Percentiles rank a stretch among this genome's conserved stretches.
Conservation (phyloP, 2,797 vertebrate genomes). For the Pteronotus mesoamericanus region DNA sequence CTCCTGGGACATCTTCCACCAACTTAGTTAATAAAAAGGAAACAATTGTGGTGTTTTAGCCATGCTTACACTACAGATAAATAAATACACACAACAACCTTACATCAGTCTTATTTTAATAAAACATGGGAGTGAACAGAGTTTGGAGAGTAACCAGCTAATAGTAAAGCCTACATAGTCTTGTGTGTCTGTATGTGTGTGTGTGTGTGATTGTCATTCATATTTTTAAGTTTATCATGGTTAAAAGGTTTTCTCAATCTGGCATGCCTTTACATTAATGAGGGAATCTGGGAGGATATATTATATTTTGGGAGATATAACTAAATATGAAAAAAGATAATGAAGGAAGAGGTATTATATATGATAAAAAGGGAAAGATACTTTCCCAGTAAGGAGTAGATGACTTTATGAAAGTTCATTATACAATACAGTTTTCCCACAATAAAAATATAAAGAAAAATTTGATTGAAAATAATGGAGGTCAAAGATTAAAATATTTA, state of each 20-base stretch:
- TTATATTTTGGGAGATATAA: background rate
- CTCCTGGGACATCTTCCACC: background rate
- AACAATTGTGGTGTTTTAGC: background rate
- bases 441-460: background rate
- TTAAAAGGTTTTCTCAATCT: background rate
- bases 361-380: background rate
- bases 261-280: background rate
- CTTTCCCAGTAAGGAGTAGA: background rate
- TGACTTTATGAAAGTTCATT: background rate
- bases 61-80: background rate
- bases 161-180: background rate
- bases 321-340: background rate
- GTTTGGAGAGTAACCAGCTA: background rate
- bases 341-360: background rate
- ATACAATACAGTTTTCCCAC: background rate
- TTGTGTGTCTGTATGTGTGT: background rate
- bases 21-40: conserved; percentile 43
- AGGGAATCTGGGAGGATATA: background rate
- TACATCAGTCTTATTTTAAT: background rate
- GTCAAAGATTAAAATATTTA: background rate
- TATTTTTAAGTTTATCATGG: background rate
- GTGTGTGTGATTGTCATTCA: background rate
- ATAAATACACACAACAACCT: background rate
- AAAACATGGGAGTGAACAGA: background rate
- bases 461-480: background rate